Conservation (phyloP, 64 coral and sea anemone genomes). For the Stichodactyla mertensii region DNA sequence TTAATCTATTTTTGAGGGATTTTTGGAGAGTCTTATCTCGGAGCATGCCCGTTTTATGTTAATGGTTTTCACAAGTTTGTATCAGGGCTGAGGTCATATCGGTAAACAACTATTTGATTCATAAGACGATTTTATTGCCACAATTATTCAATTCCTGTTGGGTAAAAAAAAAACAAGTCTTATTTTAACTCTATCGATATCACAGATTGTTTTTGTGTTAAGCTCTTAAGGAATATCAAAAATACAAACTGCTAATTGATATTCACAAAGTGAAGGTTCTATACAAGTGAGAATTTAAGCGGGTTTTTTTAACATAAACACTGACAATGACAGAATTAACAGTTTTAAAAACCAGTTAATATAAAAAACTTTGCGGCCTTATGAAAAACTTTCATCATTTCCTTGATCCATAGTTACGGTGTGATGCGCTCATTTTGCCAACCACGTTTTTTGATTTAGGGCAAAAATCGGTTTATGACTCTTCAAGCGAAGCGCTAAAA, state of each 20-base stretch:
- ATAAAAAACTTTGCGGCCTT: not conserved
- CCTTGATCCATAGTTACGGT: constrained; percentile 1
- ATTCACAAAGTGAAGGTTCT: not conserved
- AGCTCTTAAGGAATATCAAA: not conserved
- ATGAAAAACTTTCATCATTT: not conserved
- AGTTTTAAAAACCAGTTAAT: not conserved
- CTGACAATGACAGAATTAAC: not conserved
- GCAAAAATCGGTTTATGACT: constrained; percentile 13
- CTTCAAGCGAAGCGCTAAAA: constrained; percentile 22
- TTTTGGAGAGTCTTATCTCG: not conserved
- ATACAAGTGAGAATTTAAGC: constrained; percentile 9
- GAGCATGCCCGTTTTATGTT: constrained; percentile 18
- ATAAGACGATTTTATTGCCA: constrained; percentile 22
- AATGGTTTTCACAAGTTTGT: constrained; percentile 43
- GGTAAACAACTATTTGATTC: constrained; percentile 95
- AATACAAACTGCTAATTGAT: constrained; percentile 18
- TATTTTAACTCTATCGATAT: not conserved
- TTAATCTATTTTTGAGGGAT: constrained; percentile 9
- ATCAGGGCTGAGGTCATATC: constrained; percentile 77
- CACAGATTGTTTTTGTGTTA: not conserved
- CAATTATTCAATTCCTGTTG: not conserved
- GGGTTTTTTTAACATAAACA: constrained; percentile 13
- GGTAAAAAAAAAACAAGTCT: not conserved
- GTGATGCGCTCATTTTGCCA: not conserved
- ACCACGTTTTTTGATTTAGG: constrained; percentile 12